phyloP scores from a whole-genome alignment of 2,888 invertebrate species.

The Dione vanillae region DNA sequence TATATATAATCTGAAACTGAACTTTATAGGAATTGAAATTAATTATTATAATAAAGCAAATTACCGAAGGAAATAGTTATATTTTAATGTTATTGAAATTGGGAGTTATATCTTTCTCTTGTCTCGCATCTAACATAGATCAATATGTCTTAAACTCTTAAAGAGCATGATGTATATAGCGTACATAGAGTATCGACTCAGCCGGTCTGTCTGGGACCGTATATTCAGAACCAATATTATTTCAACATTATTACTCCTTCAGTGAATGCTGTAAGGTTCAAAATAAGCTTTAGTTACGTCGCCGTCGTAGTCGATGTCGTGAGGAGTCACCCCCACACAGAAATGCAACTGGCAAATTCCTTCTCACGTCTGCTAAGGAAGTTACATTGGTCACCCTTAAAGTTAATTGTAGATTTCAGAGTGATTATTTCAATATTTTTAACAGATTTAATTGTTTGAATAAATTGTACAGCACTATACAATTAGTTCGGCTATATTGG shows the following conservation, averaged over 20 bases:
- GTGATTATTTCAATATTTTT: too few relatives aligned
- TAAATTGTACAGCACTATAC: too few relatives aligned
- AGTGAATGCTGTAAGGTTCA: constrained; percentile 34
- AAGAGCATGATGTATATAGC: constrained; percentile 37
- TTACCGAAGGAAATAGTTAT: too few relatives aligned
- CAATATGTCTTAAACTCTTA: constrained; percentile 44
- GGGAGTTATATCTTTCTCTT: constrained; percentile 36
- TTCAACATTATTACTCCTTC: constrained; percentile 33
- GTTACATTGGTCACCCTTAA: background rate
- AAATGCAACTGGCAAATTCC: constrained; percentile 40
- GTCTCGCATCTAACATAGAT: constrained; percentile 41
- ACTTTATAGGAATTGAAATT: too few relatives aligned
- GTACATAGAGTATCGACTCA: constrained; percentile 48
- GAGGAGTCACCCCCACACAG: constrained; percentile 38
- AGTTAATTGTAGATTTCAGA: background rate
- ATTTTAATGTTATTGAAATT: background rate
- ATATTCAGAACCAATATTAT: constrained; percentile 41
- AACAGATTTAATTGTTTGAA: too few relatives aligned
- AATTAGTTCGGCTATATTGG: too few relatives aligned
- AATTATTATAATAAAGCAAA: too few relatives aligned
- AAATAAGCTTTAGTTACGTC: constrained; percentile 20
- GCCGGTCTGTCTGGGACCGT: constrained; percentile 48
- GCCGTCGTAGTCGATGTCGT: background rate
- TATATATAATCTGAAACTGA: too few relatives aligned
- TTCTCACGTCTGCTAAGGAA: constrained; percentile 10